phyloP scores from a whole-genome alignment of 2,888 invertebrate genomes.

The Baccha elongata region DNA sequence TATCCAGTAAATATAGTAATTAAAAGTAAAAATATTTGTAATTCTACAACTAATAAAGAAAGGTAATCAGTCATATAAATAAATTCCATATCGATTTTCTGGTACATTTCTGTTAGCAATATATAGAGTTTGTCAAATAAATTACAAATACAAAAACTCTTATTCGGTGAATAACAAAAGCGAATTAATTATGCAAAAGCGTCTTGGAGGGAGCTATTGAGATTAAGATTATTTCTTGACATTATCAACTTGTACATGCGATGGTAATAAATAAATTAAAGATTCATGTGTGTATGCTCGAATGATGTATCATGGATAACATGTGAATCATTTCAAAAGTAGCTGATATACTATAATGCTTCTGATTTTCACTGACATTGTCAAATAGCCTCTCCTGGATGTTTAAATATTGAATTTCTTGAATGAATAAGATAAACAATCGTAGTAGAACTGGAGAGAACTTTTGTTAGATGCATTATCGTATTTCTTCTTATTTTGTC shows the following conservation, averaged over 20 bases:
- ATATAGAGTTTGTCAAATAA: too few species aligned
- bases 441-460: background rate
- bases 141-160: too few species aligned
- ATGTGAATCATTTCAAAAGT: conserved; percentile 18
- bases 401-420: background rate
- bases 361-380: conserved; percentile 32
- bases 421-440: conserved; percentile 36
- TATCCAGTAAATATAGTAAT: too few species aligned
- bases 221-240: conserved; percentile 13
- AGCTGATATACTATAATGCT: conserved; percentile 15
- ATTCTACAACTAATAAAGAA: too few species aligned
- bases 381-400: background rate
- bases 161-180: conserved; percentile 18
- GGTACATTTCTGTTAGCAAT: too few species aligned
- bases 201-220: background rate
- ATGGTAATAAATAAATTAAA: conserved; percentile 54
- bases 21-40: too few species aligned
- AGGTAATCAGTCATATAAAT: too few species aligned
- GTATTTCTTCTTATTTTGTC: too few species aligned
- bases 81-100: too few species aligned
- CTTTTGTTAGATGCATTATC: background rate
- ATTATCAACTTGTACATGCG: too few species aligned
- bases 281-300: background rate
- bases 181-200: conserved; percentile 47
- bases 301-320: background rate